Conservation (phyloP, 2,113 vertebrate species). For the Lepus timidus region DNA sequence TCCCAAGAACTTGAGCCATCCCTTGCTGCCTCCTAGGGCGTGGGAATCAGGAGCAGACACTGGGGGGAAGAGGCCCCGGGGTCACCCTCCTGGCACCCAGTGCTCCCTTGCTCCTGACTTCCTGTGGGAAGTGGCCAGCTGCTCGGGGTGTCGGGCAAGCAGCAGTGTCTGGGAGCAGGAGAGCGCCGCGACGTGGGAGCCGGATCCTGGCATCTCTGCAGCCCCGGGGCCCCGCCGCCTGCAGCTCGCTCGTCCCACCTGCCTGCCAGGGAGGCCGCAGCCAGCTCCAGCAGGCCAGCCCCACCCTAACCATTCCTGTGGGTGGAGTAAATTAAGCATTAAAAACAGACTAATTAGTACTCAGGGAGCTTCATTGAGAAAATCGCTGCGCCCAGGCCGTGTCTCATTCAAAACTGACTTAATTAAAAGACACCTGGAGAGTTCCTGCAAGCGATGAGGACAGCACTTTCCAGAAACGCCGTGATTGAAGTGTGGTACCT, state of each 20-base stretch:
- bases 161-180: neutral
- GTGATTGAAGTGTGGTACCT: constrained; percentile 53
- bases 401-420: constrained; percentile 54
- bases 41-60: too few relatives aligned
- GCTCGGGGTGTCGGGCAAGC: too few relatives aligned
- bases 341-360: constrained; percentile 77
- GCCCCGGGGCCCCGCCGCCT: neutral
- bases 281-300: constrained; percentile 14
- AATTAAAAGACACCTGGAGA: constrained; percentile 63
- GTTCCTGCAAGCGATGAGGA: constrained; percentile 68
- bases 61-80: too few relatives aligned
- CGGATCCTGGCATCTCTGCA: neutral
- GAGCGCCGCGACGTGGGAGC: too few relatives aligned
- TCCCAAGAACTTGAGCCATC: too few relatives aligned
- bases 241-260: neutral
- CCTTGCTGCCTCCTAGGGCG: too few relatives aligned
- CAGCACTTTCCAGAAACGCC: constrained; percentile 59
- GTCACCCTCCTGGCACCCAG: too few relatives aligned
- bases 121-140: too few relatives aligned
- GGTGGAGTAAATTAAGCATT: constrained; percentile 52
- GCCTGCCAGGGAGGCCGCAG: neutral
- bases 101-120: too few relatives aligned
- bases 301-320: constrained; percentile 24
- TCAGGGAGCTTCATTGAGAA: constrained; percentile 77
- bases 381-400: neutral